These are phyloP conservation scores for Aythya baeri DNA, from an alignment of 2,113 vertebrate genomes.

Conservation along the genomic window DNA sequence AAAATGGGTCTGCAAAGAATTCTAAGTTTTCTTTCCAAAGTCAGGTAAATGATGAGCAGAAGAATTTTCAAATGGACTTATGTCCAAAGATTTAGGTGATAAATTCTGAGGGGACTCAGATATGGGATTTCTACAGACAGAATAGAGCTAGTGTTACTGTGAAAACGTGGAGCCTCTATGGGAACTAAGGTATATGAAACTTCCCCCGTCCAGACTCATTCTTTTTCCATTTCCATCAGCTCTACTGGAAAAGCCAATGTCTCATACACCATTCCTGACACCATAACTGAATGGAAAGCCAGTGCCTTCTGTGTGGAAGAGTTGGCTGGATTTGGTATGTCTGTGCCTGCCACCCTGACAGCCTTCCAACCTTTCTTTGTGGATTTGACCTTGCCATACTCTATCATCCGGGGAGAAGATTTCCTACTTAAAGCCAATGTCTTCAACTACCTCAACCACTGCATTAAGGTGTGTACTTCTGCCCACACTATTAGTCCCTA, in stretches of 20 bases:
- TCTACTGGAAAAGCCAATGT: constrained; percentile 53
- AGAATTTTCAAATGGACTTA: background rate
- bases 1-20: background rate
- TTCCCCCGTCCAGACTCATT: background rate
- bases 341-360: constrained; percentile 67
- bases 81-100: background rate
- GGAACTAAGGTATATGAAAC: background rate
- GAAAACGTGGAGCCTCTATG: background rate
- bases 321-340: constrained; percentile 80
- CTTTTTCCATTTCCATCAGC: background rate
- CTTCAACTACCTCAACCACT: constrained; percentile 71
- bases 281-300: constrained; percentile 87
- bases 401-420: constrained; percentile 80
- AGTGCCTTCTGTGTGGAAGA: constrained; percentile 83
- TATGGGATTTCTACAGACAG: background rate
- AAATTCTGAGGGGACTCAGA: background rate
- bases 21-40: background rate
- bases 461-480: constrained; percentile 50
- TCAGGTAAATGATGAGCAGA: background rate
- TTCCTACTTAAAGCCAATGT: constrained; percentile 82
- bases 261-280: constrained; percentile 78
- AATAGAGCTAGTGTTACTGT: background rate
- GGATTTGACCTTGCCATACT: constrained; percentile 84
- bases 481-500: background rate
- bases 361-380: constrained; percentile 87